Conservation (phyloP, 2,113 vertebrate genomes). For the Genyomyrus donnyi region DNA sequence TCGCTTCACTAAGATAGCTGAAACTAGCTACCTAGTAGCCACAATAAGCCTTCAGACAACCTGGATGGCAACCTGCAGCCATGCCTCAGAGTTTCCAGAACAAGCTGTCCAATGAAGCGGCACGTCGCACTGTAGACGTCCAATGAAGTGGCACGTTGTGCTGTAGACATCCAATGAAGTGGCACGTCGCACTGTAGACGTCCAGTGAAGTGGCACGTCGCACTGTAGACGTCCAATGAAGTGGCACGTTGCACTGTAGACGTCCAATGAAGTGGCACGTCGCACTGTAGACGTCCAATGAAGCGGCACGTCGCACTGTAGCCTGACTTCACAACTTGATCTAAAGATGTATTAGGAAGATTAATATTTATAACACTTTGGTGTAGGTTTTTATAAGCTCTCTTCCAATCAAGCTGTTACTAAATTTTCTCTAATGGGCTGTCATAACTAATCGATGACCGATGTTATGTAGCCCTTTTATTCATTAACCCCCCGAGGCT, state of each 20-base stretch:
- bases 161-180: no score
- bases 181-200: no score
- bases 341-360: neutral
- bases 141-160: neutral
- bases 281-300: neutral
- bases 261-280: neutral
- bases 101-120: neutral
- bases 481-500: neutral
- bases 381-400: neutral
- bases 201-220: neutral
- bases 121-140: neutral
- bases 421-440: neutral
- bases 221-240: neutral
- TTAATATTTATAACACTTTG: neutral
- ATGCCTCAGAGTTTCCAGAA: neutral
- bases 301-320: no score
- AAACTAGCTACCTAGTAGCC: neutral
- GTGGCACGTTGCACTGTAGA: no score
- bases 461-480: neutral
- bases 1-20: neutral
- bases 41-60: neutral
- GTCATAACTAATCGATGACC: neutral
- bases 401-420: neutral
- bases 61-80: neutral
- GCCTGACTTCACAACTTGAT: neutral